Base-by-base conservation (phyloP, 2,888 invertebrate genomes). In the Halocaridina rubra region DNA sequence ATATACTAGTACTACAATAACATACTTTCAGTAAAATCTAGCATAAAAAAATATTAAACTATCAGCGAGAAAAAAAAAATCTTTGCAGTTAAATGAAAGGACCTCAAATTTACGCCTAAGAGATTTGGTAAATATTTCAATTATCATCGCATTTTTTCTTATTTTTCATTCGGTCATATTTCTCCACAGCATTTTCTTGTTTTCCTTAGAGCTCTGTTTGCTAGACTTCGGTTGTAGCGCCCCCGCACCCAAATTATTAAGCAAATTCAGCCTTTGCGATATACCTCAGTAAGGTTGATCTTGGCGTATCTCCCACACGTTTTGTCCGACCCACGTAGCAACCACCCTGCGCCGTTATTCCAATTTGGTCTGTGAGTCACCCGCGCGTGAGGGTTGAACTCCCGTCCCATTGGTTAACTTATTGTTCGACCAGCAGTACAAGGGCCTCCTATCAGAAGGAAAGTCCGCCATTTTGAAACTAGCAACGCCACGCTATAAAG, bases 321-420 rank as follows among this genome's bases (percentile, higher is more conserved):
- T 82, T 82, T 82, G 82, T 82, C 82, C 82, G 82, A 82, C 82
- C 78, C 82, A 82, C 81, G 81, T 82, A 82, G 82, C 82, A 78
- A 82, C 82, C 82, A 82, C 71, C 81, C 82, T 61, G 78, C 82
- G 77, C 82, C 82, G 82, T 82, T 82, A 82, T 78, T 82, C 82
- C 82, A 82, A 82, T 82, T 82, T 82, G 82, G 82, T 77, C 82
- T 82, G 82, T 82, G 82, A 82, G 82, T 82, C 82, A 82, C 77
- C 82, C 82, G 82, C 82, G 82, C 82, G 82, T 82, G 82, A 82
- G 82, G 82, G 82, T 78, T 82, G 82, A 82, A 82, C 82, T 82
- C 82, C 78, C 82, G 82, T 82, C 82, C 82, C 82, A 82, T 82
- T 82, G 82, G 82, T 77, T 82, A 82, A 82, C 82, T 82, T 82